phyloP scores from a whole-genome alignment of 2,888 invertebrate genomes.

The Eumerus sabulonum region DNA sequence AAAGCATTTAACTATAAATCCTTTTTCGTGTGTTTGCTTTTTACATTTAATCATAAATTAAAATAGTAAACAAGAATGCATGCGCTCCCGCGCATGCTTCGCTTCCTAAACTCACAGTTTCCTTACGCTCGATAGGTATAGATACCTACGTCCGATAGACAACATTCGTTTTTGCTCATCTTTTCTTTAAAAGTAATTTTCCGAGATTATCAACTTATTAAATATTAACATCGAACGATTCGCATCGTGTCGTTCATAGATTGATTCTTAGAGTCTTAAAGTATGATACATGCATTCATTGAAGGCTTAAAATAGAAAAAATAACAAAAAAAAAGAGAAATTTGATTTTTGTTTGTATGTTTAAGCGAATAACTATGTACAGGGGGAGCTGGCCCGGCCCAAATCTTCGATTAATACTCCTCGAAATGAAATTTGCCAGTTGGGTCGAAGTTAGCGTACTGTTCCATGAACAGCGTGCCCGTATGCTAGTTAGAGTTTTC shows the following conservation, averaged over 20 bases:
- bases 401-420: conserved; percentile 74
- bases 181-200: conserved; percentile 1
- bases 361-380: conserved; percentile 22
- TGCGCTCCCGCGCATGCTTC: conserved; percentile 4
- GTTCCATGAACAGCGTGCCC: conserved; percentile 78
- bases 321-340: too few relatives aligned
- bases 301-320: conserved; percentile 11
- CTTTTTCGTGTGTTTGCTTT: conserved; percentile 5
- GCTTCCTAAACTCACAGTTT: conserved; percentile 24
- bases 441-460: conserved; percentile 70
- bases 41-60: conserved; percentile 25
- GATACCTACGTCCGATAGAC: too few relatives aligned
- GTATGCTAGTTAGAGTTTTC: conserved; percentile 78
- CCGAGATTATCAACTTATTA: conserved; percentile 10
- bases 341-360: conserved; percentile 32
- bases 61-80: conserved; percentile 2
- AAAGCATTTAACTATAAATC: conserved; percentile 44
- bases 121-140: background rate
- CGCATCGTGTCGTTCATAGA: conserved; percentile 31
- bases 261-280: background rate
- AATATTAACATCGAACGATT: conserved; percentile 25
- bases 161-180: background rate
- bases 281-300: too few relatives aligned
- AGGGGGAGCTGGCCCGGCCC: too few relatives aligned
- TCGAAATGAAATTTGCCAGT: conserved; percentile 74